Evolutionary conservation across 2,797 vertebrate species (phyloP).

Genomic region (Onychomys torridus): DNA sequence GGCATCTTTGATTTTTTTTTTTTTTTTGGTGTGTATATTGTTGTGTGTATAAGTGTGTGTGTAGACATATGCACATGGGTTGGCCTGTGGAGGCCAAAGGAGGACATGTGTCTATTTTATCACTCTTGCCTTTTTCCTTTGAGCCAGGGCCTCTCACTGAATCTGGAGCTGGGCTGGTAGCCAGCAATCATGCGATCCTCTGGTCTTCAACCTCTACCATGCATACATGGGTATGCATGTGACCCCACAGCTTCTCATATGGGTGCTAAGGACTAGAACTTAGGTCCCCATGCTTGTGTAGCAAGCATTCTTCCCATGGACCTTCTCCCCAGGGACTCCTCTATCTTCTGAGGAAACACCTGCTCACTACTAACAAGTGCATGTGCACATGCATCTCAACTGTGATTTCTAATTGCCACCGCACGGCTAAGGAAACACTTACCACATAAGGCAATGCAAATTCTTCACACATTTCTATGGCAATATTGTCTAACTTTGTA

Average conservation of each 20-base stretch:
- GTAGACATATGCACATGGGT: no score
- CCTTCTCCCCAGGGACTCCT: not conserved
- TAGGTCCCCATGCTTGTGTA: not conserved
- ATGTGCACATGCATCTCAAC: not conserved
- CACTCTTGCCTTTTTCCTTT: not conserved
- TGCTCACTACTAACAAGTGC: conserved; percentile 20
- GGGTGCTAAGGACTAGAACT: not conserved
- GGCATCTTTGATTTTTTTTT: not conserved
- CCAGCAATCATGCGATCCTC: not conserved
- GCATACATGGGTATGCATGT: not conserved
- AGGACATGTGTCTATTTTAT: not conserved
- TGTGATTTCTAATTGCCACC: conserved; percentile 23
- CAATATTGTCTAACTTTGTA: conserved; percentile 91
- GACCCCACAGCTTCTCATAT: not conserved
- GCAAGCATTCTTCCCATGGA: not conserved
- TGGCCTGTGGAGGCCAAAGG: not conserved
- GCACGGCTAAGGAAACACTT: conserved; percentile 78
- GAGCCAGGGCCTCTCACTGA: not conserved
- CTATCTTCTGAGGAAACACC: conserved; percentile 21
- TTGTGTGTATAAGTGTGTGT: not conserved
- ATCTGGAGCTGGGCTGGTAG: not conserved
- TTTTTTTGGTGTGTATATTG: not conserved
- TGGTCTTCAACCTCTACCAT: not conserved
- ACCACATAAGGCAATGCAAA: conserved; percentile 95
- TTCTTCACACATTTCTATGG: conserved; percentile 97